Conservation (phyloP, 2,888 invertebrate genomes). For the Stictocephala bisonia region DNA sequence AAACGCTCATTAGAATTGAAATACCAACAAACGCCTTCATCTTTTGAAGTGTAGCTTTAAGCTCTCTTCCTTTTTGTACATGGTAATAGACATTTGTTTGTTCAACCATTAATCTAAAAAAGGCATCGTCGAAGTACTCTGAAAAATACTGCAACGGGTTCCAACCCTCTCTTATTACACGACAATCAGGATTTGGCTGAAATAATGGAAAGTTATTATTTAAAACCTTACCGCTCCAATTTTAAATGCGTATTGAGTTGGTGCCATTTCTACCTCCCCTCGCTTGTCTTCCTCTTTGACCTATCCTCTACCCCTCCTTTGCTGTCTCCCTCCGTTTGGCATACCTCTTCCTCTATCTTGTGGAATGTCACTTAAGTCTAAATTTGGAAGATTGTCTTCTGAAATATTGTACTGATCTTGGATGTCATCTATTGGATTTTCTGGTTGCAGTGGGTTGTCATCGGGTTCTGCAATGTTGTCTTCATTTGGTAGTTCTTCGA, state of each 20-base stretch:
- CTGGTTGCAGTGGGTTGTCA: too few relatives aligned
- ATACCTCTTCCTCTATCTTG: too few relatives aligned
- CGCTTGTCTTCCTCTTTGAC: neutral
- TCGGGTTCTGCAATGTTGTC: too few relatives aligned
- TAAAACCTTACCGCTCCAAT: neutral
- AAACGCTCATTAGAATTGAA: constrained; percentile 2
- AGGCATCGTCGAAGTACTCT: neutral
- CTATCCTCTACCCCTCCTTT: neutral
- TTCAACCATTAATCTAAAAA: neutral
- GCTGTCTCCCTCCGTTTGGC: too few relatives aligned
- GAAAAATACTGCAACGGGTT: constrained; percentile 5
- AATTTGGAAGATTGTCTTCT: neutral
- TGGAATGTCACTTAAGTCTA: too few relatives aligned
- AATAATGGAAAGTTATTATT: constrained; percentile 10
- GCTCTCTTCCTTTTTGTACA: neutral
- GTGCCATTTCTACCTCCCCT: neutral
- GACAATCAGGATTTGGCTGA: neutral
- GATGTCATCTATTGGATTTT: too few relatives aligned
- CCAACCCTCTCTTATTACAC: neutral
- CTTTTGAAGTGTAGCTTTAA: neutral
- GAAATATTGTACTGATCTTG: too few relatives aligned
- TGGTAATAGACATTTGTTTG: neutral
- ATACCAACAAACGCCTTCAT: constrained; percentile 11
- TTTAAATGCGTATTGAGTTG: neutral
- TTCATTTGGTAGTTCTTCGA: too few relatives aligned